Evolutionary conservation across 2,797 vertebrate genomes (phyloP).

Genomic region (Xiphorhynchus erythropygius): DNA sequence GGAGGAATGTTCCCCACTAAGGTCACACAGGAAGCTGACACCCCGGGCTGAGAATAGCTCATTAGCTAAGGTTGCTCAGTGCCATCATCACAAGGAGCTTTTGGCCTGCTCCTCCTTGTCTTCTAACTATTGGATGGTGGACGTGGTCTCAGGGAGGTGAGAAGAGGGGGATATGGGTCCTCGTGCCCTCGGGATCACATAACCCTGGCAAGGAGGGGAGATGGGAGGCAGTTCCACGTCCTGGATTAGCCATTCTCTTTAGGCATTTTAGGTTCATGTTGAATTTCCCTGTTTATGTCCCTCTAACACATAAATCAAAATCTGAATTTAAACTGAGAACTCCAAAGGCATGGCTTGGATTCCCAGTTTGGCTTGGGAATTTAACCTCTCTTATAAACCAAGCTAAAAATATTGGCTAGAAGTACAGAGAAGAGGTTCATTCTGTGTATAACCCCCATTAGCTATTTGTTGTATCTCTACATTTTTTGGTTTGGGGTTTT

Average conservation of each 20-base stretch:
- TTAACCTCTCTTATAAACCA: not conserved
- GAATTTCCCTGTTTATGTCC: not conserved
- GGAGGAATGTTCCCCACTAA: slow-evolving; percentile 47
- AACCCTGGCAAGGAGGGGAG: not conserved
- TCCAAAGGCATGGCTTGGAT: not conserved
- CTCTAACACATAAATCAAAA: not conserved
- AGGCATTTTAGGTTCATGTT: not conserved
- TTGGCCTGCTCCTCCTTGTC: not conserved
- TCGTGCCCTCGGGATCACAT: not conserved
- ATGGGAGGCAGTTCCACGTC: fast-evolving
- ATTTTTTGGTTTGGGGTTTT: not conserved
- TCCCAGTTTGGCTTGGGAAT: not conserved
- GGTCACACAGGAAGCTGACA: slow-evolving; percentile 56
- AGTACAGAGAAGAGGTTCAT: not conserved
- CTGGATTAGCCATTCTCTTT: not conserved
- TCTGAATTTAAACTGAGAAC: not conserved
- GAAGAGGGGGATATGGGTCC: not conserved
- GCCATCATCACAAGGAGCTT: not conserved
- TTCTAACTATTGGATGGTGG: not conserved
- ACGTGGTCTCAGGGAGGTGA: not conserved
- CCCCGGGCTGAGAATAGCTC: slow-evolving; percentile 44
- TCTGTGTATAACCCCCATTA: not conserved
- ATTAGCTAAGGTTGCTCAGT: not conserved
- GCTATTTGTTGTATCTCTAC: not conserved
- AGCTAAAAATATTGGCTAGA: not conserved